A percentile compares a stretch with the other conserved stretches of the same genome.
These are phyloP conservation scores for Tenthredo livida DNA, from an alignment of 2,888 invertebrate genomes.

Conservation along the genomic window DNA sequence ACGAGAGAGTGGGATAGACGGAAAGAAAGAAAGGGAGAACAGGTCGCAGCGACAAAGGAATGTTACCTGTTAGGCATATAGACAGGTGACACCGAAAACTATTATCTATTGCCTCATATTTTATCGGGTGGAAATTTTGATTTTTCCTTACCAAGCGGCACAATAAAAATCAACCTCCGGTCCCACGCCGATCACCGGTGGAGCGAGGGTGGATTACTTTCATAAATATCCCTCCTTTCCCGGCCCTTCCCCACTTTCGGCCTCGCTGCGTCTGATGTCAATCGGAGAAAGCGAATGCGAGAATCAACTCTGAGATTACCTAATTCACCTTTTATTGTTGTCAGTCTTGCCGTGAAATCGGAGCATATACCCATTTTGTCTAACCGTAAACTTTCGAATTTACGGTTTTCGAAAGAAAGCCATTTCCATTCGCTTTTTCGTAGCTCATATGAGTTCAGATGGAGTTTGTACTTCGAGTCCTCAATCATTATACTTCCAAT, in stretches of 20 bases:
- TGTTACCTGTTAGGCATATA: constrained; percentile 76
- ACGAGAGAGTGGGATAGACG: constrained; percentile 48
- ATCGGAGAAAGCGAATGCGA: constrained; percentile 41
- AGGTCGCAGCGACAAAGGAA: constrained; percentile 66
- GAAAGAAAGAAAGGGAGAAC: constrained; percentile 43
- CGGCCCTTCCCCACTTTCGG: constrained; percentile 11
- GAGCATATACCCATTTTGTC: constrained; percentile 24
- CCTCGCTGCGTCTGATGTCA: constrained; percentile 35
- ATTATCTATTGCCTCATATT: constrained; percentile 69
- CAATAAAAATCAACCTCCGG: constrained; percentile 69
- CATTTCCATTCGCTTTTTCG: constrained; percentile 3
- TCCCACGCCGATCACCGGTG: constrained; percentile 78
- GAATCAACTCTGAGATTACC: constrained; percentile 35
- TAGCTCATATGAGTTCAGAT: background rate
- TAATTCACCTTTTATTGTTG: constrained; percentile 32
- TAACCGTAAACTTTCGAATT: background rate
- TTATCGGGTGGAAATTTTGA: constrained; percentile 76
- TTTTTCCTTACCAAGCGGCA: constrained; percentile 65
- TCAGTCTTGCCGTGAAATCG: constrained; percentile 27
- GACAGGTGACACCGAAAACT: constrained; percentile 75
- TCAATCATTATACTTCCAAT: background rate
- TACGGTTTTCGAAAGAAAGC: background rate
- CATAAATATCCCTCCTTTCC: constrained; percentile 69
- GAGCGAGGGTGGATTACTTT: constrained; percentile 75
- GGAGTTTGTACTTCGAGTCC: background rate